Conservation (phyloP, 2,113 vertebrate genomes). For the Sterna hirundo region DNA sequence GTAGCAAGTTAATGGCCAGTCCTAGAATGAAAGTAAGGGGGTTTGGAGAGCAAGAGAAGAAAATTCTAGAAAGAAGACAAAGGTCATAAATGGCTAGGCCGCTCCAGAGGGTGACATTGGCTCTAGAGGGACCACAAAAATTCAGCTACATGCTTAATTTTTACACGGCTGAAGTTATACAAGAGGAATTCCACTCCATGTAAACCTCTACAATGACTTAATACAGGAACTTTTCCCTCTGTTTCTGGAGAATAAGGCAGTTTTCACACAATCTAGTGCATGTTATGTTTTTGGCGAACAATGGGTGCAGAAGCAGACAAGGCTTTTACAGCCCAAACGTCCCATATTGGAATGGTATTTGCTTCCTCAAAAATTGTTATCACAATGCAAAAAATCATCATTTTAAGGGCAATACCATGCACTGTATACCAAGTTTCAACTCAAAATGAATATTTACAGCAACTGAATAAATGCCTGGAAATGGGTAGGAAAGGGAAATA, state of each 20-base stretch:
- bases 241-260: background rate
- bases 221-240: background rate
- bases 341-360: background rate
- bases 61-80: background rate
- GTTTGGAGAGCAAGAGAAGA: background rate
- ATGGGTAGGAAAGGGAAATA: background rate
- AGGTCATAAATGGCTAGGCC: background rate
- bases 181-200: background rate
- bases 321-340: background rate
- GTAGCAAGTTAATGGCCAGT: background rate
- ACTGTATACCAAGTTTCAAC: background rate
- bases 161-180: background rate
- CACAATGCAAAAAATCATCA: background rate
- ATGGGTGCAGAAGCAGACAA: background rate
- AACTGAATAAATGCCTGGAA: background rate
- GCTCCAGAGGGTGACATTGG: background rate
- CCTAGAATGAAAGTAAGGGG: background rate
- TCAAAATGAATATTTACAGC: constrained; percentile 6
- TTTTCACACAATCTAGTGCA: background rate
- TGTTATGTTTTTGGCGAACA: background rate
- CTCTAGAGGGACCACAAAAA: background rate
- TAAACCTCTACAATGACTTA: background rate
- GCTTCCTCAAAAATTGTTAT: background rate
- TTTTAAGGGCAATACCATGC: background rate
- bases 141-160: background rate